Evolutionary conservation across 2,113 vertebrate genomes (phyloP), one percentile per base, ranked within the genome.

Genomic region (Amphiprion percula): DNA sequence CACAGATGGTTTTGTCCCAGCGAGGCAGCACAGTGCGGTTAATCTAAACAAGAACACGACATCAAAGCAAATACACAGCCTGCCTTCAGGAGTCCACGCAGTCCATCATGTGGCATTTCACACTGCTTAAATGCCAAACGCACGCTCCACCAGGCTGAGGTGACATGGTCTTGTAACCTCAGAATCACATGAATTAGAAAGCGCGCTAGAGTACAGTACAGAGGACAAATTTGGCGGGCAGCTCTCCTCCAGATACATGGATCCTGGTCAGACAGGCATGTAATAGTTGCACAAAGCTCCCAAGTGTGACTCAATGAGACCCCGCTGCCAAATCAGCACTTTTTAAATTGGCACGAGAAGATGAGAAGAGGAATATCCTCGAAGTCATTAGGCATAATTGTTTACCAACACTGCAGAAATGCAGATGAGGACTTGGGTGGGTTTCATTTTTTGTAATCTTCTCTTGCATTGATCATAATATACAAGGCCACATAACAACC

Each of bases 1-100:
- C 87, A 85, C 85, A 88, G 89, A 89, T 90, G 89, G 81, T 86
- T 91, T 85, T 73, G 68, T 70, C 55, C 76, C 63, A 78, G 78
- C 41, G 56, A 82, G 75, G 75, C 87, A 26, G 71, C 67, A 60
- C 16, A 1, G 37, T 69, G 77, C n/a, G 11, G 49, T 87, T 90
- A 56, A 80, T 88, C 79, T 79, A 76, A 87, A 88, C 80, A 81
- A 78, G 73, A 82, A 74, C 84, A 58, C 54, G 15, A 73, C 83
- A 79, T 86, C 88, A 79, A 81, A 77, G 68, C 63, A 60, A 63
- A 62, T 86, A 67, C 85, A 74, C 70, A 68, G 74, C 77, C 39
- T 55, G 74, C 59, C 68, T 74, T 60, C 64, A 70, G 79, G 71
- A 74, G 64, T 74, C 55, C 68, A 56, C 12, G 10, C 58, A 26